Evolutionary conservation across 2,797 vertebrate genomes (phyloP).

Genomic region (Kryptopterus vitreolus): DNA sequence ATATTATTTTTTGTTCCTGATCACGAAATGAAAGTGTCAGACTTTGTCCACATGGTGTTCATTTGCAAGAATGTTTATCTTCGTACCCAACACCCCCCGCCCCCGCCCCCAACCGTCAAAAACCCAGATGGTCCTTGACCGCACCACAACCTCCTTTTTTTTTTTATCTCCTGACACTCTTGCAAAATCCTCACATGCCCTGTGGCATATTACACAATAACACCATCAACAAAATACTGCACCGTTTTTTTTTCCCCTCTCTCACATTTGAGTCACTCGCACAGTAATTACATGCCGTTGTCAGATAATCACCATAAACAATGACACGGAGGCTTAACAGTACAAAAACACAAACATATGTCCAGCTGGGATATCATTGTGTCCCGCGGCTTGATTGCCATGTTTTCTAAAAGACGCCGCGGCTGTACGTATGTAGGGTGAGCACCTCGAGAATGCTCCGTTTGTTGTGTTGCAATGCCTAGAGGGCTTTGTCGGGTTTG

Average conservation of each 20-base stretch:
- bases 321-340: conserved; percentile 14
- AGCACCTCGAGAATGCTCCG: conserved; percentile 35
- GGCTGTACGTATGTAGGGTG: conserved; percentile 34
- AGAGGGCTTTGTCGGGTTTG: conserved; percentile 31
- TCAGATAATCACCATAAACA: conserved; percentile 23
- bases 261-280: background rate
- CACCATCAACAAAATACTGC: background rate
- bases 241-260: background rate
- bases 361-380: conserved; percentile 32
- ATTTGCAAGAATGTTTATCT: background rate
- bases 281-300: conserved; percentile 23
- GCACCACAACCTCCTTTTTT: background rate
- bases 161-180: background rate
- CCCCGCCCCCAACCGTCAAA: background rate
- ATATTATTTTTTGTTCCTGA: background rate
- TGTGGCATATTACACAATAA: conserved; percentile 15
- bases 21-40: background rate
- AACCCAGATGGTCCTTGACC: background rate
- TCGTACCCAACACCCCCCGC: background rate
- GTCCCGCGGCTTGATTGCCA: conserved; percentile 41
- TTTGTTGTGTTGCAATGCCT: conserved; percentile 41
- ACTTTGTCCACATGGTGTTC: background rate
- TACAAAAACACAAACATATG: conserved; percentile 24
- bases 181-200: background rate
- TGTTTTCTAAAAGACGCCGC: background rate